Base-by-base conservation (phyloP, 2,888 invertebrate species). In the Mesorhabditis belari region DNA sequence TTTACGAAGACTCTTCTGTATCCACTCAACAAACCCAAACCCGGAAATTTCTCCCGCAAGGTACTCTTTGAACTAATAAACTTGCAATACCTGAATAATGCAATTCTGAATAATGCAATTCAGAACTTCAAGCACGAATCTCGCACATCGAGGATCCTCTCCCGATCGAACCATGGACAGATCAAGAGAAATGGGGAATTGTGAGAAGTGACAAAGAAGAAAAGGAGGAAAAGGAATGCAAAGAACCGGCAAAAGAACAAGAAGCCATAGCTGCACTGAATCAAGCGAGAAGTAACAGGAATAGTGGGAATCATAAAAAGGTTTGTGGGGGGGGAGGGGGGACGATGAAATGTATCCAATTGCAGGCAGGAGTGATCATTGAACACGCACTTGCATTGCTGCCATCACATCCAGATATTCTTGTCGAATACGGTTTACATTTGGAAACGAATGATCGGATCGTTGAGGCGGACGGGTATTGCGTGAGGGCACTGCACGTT, bases 301-400 rank as follows among this genome's bases (percentile, higher is more conserved):
- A 64, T 53, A 61, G 65, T 35, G 79, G 79, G 55, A 76, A 80
- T 49, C 19, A 64, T 3, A 64, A 69, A 26, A 70, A 60, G 61
- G 65, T 61, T 55, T 3, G 5, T 5, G 23, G 19, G 52, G 55
- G 9, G 69, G 24, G 26, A n/a, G 6, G 1, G 17, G 17, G 21
- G 19, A 56, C 9, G 19, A 21, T 9, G 6, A n/a, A n/a, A 21
- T 26, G 3, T 52, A 56, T 12, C n/a, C 21, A 53, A 6, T 54
- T 51, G 3, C 9, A 63, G 63, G 71, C 81, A 21, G 63, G 71
- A 55, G 81, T 81, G 64, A 77, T 85, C 6, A 83, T 83, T 61
- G 79, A 92, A 82, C 94, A 95, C 83, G 94, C 94, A 0, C 87
- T 90, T 61, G 90, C 91, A 0, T 84, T 96, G 49, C 90, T 92